Evolutionary conservation across 2,888 invertebrate species (phyloP).

Genomic region (Ryuthela nishihirai): DNA sequence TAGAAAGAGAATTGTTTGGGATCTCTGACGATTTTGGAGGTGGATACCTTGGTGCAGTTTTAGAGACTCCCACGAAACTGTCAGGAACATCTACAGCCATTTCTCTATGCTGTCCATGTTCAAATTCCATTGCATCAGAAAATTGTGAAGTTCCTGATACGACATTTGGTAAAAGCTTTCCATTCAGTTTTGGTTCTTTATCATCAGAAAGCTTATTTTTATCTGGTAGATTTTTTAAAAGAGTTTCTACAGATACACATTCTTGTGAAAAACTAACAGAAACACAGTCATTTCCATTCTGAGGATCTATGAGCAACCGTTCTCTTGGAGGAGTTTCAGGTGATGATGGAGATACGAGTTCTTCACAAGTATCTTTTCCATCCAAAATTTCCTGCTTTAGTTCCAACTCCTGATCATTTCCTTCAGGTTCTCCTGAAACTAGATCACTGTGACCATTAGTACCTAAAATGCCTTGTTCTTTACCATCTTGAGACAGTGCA

Average conservation of each 20-base stretch:
- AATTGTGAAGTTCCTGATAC: too few relatives aligned
- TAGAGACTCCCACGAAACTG: constrained; percentile 82
- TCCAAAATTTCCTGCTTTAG: constrained; percentile 42
- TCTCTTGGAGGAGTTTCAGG: constrained; percentile 32
- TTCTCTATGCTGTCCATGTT: constrained; percentile 68
- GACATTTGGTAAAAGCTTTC: too few relatives aligned
- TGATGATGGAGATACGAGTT: constrained; percentile 19
- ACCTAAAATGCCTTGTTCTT: constrained; percentile 8
- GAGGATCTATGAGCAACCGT: constrained; percentile 28
- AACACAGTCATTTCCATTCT: constrained; percentile 17
- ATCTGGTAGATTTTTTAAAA: constrained; percentile 27
- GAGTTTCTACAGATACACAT: constrained; percentile 31
- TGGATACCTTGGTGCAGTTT: constrained; percentile 80
- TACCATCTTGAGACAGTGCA: constrained; percentile 1
- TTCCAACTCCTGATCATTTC: constrained; percentile 41
- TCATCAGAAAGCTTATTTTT: too few relatives aligned
- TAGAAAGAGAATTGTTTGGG: not conserved
- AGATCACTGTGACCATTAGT: constrained; percentile 30
- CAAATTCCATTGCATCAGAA: constrained; percentile 10
- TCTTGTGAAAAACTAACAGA: constrained; percentile 16
- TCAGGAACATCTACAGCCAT: constrained; percentile 99
- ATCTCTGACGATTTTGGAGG: constrained; percentile 40
- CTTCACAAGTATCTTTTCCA: constrained; percentile 12
- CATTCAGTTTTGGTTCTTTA: too few relatives aligned
- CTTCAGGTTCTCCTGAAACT: constrained; percentile 12